Base-by-base conservation (phyloP, 37 sponge, comb jelly and placozoan genomes). In the Aplysina aerophoba region DNA sequence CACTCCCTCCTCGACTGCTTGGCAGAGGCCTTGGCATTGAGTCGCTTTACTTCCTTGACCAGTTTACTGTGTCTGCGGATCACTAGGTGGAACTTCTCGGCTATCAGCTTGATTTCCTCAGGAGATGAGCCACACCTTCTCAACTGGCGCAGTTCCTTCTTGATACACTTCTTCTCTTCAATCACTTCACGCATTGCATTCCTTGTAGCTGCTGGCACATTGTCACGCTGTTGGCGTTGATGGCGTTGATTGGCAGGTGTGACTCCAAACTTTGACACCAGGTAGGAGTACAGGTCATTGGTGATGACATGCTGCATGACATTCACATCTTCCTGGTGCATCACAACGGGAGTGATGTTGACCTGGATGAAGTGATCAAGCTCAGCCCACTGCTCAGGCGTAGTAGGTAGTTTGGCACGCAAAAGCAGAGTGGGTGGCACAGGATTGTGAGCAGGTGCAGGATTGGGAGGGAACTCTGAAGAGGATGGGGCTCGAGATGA, bases 361-460 rank as follows among this genome's bases (percentile, higher is more conserved):
- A 6, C 33, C 4, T 69, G 71, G 71, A 69, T 30, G 6, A 69
- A 69, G 11, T 31, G 35, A 69, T 69, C 71, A 31, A 69, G 1
- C 34, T 69, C 71, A 30, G 71, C 71, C 71, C 71, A 69, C 28
- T 69, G 71, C 34, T 69, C 71, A 69, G 71, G 71, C 35, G 27
- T 69, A 16, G 71, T 69, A 30, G 71, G 71, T 2, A 69, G 34
- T 35, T 69, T 69, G 71, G 71, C 33, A 5, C 71, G 27, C 4
- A 35, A 35, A 1, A 69, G 71, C 34, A 69, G 33, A 1, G 71
- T 69, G 0, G 71, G 71, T 69, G 71, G 71, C 4, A 4, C 2
- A 4, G 28, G 71, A 4, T 8, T 20, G 66, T 25, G 27, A 16
- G 19, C 22, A 8, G 71, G 71, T 30, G 6, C 2, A 6, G 71